phyloP scores from a whole-genome alignment of 64 coral and sea anemone genomes.

The Stylophora pistillata region DNA sequence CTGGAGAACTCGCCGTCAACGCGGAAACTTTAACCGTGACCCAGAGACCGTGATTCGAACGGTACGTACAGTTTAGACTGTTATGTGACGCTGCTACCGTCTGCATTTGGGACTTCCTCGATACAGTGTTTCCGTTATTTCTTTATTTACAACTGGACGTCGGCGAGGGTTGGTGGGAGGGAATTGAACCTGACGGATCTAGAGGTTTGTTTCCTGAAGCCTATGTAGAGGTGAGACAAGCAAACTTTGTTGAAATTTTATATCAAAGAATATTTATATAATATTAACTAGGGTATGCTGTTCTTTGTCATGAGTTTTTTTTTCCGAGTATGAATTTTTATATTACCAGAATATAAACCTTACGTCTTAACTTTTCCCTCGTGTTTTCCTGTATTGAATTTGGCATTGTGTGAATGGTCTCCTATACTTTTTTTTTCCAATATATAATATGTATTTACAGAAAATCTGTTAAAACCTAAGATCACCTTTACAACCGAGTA shows the following conservation, averaged over 20 bases:
- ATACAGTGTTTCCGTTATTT: background rate
- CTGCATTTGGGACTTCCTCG: background rate
- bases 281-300: background rate
- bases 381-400: background rate
- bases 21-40: constrained; percentile 71
- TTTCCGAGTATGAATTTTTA: background rate
- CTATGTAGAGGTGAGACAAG: constrained; percentile 81
- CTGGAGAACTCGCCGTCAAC: constrained; percentile 75
- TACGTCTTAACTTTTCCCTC: background rate
- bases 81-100: background rate
- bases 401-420: background rate
- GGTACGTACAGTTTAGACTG: constrained; percentile 19
- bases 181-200: constrained; percentile 34
- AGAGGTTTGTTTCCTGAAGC: constrained; percentile 90
- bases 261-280: background rate
- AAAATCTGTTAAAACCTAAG: no score
- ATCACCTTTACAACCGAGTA: no score
- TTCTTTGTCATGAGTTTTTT: background rate
- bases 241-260: background rate
- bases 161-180: constrained; percentile 99
- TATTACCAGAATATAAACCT: background rate
- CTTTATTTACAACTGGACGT: constrained; percentile 63
- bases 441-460: no score
- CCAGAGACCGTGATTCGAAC: no score
- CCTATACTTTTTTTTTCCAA: background rate